A percentile compares a stretch with the other conserved stretches of the same genome.
phyloP scores from a whole-genome alignment of 2,113 vertebrate genomes.

The Tauraco erythrolophus region DNA sequence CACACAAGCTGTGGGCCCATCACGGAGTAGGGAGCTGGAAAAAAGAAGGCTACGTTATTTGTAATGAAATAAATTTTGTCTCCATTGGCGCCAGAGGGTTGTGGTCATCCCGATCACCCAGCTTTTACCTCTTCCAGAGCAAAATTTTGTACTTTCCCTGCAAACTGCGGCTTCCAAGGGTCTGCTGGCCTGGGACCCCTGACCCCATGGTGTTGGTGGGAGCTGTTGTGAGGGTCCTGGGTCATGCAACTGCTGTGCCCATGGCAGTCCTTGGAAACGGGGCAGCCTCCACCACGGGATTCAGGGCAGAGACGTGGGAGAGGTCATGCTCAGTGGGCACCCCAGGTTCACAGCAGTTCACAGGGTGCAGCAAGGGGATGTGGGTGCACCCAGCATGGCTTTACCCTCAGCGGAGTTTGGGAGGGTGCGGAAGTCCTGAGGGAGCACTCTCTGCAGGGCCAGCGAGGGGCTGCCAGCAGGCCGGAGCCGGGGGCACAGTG shows the following conservation, averaged over 20 bases:
- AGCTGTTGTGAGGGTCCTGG: not conserved
- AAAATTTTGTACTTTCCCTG: not conserved
- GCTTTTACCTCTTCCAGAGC: not conserved
- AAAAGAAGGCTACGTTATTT: not conserved
- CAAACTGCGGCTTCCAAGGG: rapidly evolving
- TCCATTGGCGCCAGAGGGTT: not conserved
- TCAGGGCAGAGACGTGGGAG: not conserved
- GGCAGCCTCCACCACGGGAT: not conserved
- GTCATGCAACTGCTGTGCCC: not conserved
- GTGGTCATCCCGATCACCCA: not conserved
- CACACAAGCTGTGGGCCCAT: not conserved
- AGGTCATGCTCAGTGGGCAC: not conserved
- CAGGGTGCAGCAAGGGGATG: not conserved
- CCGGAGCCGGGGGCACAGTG: not conserved
- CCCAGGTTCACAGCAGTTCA: not conserved
- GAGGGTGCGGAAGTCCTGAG: rapidly evolving
- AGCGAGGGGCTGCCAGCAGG: not conserved
- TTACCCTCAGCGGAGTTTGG: not conserved
- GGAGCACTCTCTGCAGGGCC: not conserved
- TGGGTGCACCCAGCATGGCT: not conserved
- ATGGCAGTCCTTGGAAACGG: not conserved
- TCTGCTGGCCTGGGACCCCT: not conserved
- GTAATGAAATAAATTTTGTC: not conserved
- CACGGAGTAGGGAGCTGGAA: rapidly evolving
- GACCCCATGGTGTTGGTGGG: not conserved